phyloP scores from a whole-genome alignment of 2,888 invertebrate genomes.

The Hylaea fasciaria region DNA sequence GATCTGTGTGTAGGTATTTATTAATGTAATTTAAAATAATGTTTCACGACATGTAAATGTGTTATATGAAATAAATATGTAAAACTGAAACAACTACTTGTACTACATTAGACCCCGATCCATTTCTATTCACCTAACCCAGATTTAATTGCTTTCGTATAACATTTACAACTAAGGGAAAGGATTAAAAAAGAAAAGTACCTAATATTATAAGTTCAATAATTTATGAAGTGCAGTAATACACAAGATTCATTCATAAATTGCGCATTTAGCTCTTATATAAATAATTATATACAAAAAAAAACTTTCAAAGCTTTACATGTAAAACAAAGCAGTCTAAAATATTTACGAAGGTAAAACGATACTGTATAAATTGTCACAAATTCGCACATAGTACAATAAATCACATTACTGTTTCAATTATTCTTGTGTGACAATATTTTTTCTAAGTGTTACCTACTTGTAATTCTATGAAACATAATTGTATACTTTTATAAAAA shows the following conservation, averaged over 20 bases:
- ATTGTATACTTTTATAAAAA: neutral
- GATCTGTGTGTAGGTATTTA: conserved; percentile 63
- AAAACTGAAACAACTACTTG: conserved; percentile 43
- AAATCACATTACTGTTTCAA: neutral
- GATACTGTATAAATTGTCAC: conserved; percentile 49
- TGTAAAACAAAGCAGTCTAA: conserved; percentile 80
- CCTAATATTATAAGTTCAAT: conserved; percentile 69
- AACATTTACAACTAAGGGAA: conserved; percentile 8
- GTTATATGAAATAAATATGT: conserved; percentile 57
- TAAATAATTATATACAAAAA: conserved; percentile 79
- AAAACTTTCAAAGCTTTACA: conserved; percentile 72
- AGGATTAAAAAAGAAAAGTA: conserved; percentile 47
- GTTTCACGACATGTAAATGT: conserved; percentile 64
- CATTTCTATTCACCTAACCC: too few relatives aligned
- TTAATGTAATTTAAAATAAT: conserved; percentile 42
- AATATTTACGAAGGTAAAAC: conserved; percentile 52
- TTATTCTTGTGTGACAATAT: neutral
- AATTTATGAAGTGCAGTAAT: conserved; percentile 81
- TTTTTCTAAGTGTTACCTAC: too few relatives aligned
- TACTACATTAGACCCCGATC: neutral
- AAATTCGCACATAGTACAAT: conserved; percentile 37
- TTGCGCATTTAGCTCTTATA: conserved; percentile 75
- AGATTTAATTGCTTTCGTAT: too few relatives aligned
- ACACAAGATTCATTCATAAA: conserved; percentile 77
- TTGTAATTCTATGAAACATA: neutral